Percentiles rank a stretch among this genome's conserved stretches.
These are phyloP conservation scores for Harpalus rufipes DNA, from an alignment of 2,888 invertebrate genomes.

Conservation along the genomic window DNA sequence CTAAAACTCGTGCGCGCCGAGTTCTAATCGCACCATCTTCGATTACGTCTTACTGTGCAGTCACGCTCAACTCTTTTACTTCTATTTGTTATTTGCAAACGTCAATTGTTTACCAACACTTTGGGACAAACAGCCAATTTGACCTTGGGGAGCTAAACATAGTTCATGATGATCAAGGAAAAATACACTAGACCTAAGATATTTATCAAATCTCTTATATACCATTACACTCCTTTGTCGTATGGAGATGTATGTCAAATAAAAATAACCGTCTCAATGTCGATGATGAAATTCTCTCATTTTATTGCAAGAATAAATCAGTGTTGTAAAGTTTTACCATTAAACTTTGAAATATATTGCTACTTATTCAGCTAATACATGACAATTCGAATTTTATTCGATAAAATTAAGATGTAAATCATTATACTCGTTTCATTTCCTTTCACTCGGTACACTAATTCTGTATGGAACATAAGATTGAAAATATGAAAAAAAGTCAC, in stretches of 20 bases:
- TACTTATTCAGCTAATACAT: neutral
- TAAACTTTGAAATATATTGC: neutral
- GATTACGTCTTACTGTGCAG: constrained; percentile 57
- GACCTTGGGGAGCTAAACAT: constrained; percentile 34
- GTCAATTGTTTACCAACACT: constrained; percentile 53
- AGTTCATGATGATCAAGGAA: constrained; percentile 39
- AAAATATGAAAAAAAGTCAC: too few relatives aligned
- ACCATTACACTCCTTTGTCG: constrained; percentile 9
- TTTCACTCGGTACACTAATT: neutral
- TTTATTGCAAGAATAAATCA: constrained; percentile 11
- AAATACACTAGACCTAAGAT: constrained; percentile 30
- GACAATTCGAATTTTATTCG: neutral
- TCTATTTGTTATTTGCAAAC: constrained; percentile 53
- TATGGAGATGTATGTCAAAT: neutral
- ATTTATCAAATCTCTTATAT: constrained; percentile 17
- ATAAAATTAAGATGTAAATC: neutral
- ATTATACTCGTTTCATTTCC: neutral
- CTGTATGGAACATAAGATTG: too few relatives aligned
- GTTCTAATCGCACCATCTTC: constrained; percentile 37
- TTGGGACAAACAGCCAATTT: constrained; percentile 39
- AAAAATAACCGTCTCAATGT: neutral
- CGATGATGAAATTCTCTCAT: neutral
- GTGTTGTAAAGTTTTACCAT: constrained; percentile 1
- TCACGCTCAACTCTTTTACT: constrained; percentile 51
- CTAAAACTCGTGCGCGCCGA: constrained; percentile 53